A percentile compares a stretch with the other conserved stretches of the same genome.
These are phyloP conservation scores for Periophthalmodon schlosseri DNA, from an alignment of 2,113 vertebrate genomes.

Conservation along the genomic window DNA sequence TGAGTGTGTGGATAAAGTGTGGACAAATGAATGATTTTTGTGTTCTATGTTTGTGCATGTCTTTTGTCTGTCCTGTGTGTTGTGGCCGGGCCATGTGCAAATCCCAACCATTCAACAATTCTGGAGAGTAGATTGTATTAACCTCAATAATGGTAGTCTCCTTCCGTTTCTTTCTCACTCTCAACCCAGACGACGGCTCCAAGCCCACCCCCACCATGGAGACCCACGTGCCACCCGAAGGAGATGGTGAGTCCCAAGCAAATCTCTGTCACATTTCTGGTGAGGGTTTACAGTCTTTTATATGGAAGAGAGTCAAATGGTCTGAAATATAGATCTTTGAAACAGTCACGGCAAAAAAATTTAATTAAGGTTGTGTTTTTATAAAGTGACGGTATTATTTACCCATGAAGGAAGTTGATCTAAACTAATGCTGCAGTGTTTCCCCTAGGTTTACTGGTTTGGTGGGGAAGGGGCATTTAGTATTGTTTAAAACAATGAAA, in stretches of 20 bases:
- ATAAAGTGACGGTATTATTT: no score
- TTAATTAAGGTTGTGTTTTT: not conserved
- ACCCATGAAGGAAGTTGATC: no score
- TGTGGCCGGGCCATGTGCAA: slow-evolving; percentile 92
- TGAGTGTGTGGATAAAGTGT: slow-evolving; percentile 13
- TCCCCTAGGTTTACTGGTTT: no score
- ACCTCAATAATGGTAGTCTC: slow-evolving; percentile 99
- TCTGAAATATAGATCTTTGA: not conserved
- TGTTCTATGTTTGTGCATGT: slow-evolving; percentile 18
- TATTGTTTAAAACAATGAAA: no score
- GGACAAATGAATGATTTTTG: slow-evolving; percentile 23
- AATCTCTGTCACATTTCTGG: not conserved
- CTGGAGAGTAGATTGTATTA: slow-evolving; percentile 99
- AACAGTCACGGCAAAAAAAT: not conserved
- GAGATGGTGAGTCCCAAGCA: slow-evolving; percentile 83
- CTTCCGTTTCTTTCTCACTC: slow-evolving; percentile 99
- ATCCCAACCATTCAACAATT: slow-evolving; percentile 99
- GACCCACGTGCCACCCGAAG: slow-evolving; percentile 87
- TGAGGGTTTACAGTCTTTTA: not conserved
- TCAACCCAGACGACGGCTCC: slow-evolving; percentile 98
- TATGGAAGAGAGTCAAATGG: not conserved
- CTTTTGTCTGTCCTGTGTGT: slow-evolving; percentile 54
- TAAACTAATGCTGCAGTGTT: no score
- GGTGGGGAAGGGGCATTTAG: no score
- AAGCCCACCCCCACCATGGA: slow-evolving; percentile 96